Base-by-base conservation (phyloP, 2,888 invertebrate genomes). In the Galerucella calmariensis region DNA sequence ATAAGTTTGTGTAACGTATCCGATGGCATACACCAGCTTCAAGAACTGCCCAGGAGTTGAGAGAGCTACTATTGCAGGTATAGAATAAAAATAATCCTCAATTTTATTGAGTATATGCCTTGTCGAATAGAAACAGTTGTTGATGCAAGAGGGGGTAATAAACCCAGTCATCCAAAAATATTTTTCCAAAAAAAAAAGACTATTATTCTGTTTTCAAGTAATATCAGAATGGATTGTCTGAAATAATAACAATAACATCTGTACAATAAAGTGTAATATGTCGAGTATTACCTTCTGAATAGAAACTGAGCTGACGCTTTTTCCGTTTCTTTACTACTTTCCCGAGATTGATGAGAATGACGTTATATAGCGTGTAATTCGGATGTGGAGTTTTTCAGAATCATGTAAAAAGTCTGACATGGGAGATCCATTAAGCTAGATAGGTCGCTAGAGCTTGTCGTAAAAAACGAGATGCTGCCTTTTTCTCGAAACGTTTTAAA, bases 321-420 rank as follows among this genome's bases (percentile, higher is more conserved):
- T 27, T 27, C 59, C 27, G 59, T 59, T 61, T 61, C 27, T 61
- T 61, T 61, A 14, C 35, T 35, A n/a, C 61, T 27, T 61, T 14
- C 0, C 61, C 11, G 59, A 59, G 59, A 59, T 59, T 59, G 24
- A 59, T 59, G 20, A 59, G 59, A 59, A 24, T 59, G 59, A 59
- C 59, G 24, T 59, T 59, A 24, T 59, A 59, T 59, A 35, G 35
- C 24, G 35, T 35, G 61, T 61, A 61, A 59, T 35, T 61, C 27
- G 12, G 9, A 27, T 35, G 61, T 27, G 35, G n/a, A 61, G 59
- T 27, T 27, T 59, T 59, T 59, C 27, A 59, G 59, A 59, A 27
- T 27, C 59, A 27, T 27, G 59, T 59, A 59, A 59, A 59, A 59
- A 59, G 59, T 59, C 24, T 59, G 59, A 59, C 59, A 59, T n/a